Evolutionary conservation across 2,797 vertebrate species (phyloP).

Genomic region (Phoebastria nigripes): DNA sequence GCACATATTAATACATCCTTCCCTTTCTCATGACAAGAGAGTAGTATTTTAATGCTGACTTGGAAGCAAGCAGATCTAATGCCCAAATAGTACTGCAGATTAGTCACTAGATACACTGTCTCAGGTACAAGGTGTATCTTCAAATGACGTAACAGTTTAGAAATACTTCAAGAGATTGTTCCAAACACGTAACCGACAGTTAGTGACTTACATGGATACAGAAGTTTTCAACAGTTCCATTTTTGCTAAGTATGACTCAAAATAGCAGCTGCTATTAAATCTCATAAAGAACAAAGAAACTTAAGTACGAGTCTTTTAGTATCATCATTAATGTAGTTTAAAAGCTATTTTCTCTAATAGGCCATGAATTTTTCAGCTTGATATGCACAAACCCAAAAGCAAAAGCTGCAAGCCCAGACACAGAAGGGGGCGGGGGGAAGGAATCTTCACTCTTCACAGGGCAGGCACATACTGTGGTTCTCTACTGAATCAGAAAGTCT

Average conservation of each 20-base stretch:
- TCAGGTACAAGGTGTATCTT: background rate
- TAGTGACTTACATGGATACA: background rate
- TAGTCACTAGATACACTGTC: background rate
- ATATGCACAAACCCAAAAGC: background rate
- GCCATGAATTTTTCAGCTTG: background rate
- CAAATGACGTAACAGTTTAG: background rate
- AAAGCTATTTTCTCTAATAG: background rate
- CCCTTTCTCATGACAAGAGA: background rate
- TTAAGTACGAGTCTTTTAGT: background rate
- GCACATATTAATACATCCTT: background rate
- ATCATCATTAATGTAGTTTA: background rate
- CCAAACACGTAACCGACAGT: background rate
- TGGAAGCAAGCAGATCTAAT: background rate
- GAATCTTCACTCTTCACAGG: background rate
- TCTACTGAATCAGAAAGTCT: background rate
- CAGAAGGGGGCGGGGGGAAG: background rate
- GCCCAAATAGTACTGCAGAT: background rate
- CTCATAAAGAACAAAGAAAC: background rate
- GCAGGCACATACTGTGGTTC: background rate
- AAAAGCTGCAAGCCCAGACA: background rate
- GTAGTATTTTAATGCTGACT: background rate
- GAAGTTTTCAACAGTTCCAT: background rate
- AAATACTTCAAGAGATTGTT: background rate
- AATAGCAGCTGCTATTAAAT: background rate
- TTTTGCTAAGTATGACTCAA: background rate